Conservation (phyloP, 1,140 invertebrate species). For the Drosophila lacertosa region DNA sequence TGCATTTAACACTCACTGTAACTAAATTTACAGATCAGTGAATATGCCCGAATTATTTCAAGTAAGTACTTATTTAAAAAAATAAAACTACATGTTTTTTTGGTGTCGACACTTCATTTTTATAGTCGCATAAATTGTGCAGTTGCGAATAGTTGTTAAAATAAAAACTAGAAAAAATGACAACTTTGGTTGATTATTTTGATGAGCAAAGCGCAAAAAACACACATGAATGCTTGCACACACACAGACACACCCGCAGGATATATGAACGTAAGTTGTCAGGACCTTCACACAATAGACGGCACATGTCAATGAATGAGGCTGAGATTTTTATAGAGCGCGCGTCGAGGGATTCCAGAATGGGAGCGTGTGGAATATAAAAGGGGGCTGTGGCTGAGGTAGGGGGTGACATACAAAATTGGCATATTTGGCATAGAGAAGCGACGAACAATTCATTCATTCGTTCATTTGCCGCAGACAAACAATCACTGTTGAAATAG, state of each 20-base stretch:
- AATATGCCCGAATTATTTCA: not conserved
- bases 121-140: conserved; percentile 71
- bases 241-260: conserved; percentile 21
- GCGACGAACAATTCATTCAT: conserved; percentile 76
- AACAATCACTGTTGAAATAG: conserved; percentile 70
- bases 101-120: conserved; percentile 67
- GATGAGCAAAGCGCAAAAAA: conserved; percentile 69
- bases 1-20: too few relatives aligned
- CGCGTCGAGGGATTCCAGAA: conserved; percentile 3
- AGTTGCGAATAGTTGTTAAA: conserved; percentile 69
- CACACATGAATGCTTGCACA: conserved; percentile 31
- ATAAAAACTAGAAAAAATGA: conserved; percentile 35
- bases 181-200: conserved; percentile 80
- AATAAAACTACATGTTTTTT: conserved; percentile 52
- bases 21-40: not conserved
- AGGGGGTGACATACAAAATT: conserved; percentile 57
- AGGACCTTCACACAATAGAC: conserved; percentile 41
- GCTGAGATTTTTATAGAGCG: conserved; percentile 26
- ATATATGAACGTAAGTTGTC: not conserved
- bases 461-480: conserved; percentile 79
- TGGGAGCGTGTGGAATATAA: conserved; percentile 1
- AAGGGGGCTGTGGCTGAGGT: too few relatives aligned
- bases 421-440: conserved; percentile 73
- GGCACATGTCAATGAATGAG: conserved; percentile 73
- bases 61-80: not conserved